These are phyloP conservation scores for Hyppa rectilinea DNA, from an alignment of 2,888 invertebrate species.

Conservation along the genomic window DNA sequence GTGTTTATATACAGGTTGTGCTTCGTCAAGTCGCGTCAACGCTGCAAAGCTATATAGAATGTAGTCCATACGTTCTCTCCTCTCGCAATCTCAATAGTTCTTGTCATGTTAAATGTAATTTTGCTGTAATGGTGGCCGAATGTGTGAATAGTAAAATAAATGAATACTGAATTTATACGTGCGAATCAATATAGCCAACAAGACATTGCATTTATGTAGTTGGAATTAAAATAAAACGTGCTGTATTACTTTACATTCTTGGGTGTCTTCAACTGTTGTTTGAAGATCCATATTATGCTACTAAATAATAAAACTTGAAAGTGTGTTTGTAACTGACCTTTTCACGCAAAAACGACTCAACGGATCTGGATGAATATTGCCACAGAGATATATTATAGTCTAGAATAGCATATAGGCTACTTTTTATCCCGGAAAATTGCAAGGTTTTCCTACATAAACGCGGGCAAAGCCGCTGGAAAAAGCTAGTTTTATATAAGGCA, in stretches of 20 bases:
- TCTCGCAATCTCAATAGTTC: not conserved
- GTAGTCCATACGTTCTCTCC: conserved; percentile 75
- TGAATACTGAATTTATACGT: not conserved
- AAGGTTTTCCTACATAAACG: no score
- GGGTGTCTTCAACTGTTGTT: not conserved
- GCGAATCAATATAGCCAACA: conserved; percentile 40
- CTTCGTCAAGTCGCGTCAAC: conserved; percentile 43
- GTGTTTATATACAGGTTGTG: conserved; percentile 77
- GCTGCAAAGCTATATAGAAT: conserved; percentile 55
- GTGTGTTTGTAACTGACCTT: no score
- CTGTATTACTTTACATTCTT: no score
- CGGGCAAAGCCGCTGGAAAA: no score
- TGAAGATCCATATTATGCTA: not conserved
- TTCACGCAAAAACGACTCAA: no score
- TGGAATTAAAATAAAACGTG: not conserved
- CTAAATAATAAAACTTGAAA: no score
- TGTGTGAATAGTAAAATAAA: conserved; percentile 13
- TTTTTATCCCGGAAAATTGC: no score
- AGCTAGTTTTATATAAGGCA: not conserved
- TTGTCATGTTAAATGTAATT: not conserved
- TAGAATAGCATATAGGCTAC: no score
- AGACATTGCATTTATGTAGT: not conserved
- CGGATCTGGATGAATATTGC: no score
- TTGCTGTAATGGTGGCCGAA: conserved; percentile 23
- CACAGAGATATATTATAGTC: no score